Evolutionary conservation across 2,113 vertebrate species (phyloP).

Genomic region (Astur gentilis): DNA sequence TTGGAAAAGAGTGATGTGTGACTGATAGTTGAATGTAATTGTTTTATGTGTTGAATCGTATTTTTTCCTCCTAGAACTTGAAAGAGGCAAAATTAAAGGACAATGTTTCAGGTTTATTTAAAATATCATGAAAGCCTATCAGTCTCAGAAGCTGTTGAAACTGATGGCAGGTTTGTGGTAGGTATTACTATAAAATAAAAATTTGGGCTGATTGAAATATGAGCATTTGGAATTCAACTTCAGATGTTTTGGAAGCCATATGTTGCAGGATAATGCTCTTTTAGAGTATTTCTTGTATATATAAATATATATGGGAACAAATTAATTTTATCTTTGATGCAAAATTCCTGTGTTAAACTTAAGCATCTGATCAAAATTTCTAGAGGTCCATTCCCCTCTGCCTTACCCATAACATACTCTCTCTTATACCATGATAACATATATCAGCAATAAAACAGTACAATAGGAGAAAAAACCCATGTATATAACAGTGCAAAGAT

Average conservation of each 20-base stretch:
- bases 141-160: background rate
- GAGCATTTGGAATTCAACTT: background rate
- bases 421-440: background rate
- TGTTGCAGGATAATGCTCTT: background rate
- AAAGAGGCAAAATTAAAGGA: background rate
- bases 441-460: background rate
- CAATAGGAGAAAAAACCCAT: background rate
- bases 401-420: background rate
- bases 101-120: background rate
- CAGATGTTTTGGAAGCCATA: background rate
- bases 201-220: background rate
- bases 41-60: background rate
- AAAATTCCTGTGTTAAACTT: background rate
- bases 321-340: background rate
- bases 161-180: background rate
- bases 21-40: background rate
- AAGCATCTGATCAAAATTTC: background rate
- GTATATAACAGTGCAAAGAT: background rate
- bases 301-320: rapidly evolving
- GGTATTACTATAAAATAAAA: background rate
- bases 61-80: background rate
- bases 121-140: background rate
- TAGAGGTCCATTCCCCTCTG: background rate
- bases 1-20: background rate
- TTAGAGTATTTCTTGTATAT: background rate